Evolutionary conservation across 2,888 invertebrate species (phyloP).

Genomic region (Eurytoma californica): DNA sequence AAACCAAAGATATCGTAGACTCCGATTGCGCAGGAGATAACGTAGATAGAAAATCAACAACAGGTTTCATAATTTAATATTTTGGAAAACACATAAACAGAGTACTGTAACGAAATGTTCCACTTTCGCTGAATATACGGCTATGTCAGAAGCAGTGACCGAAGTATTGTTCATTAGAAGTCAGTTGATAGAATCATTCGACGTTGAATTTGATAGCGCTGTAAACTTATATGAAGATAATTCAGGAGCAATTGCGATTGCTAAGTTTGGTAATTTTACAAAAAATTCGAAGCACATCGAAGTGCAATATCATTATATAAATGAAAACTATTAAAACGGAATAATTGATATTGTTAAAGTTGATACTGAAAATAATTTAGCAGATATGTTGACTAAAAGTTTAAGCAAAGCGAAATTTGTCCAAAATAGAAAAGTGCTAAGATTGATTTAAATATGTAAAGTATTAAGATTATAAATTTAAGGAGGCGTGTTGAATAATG

Average conservation of each 20-base stretch:
- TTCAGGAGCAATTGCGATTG: not conserved
- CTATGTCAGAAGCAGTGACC: not conserved
- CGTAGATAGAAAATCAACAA: too few relatives aligned
- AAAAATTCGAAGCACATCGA: conserved; percentile 10
- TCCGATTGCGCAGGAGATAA: too few relatives aligned
- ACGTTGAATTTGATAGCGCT: not conserved
- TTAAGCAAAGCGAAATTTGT: conserved; percentile 15
- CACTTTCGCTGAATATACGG: too few relatives aligned
- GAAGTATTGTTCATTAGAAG: not conserved
- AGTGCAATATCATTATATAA: too few relatives aligned
- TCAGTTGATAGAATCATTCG: not conserved
- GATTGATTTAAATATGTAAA: conserved; percentile 7
- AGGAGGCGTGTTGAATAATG: conserved; percentile 3
- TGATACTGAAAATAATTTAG: conserved; percentile 1
- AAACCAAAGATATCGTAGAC: not conserved
- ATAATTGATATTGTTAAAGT: conserved; percentile 10
- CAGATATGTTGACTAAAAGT: conserved; percentile 20
- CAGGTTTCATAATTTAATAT: not conserved
- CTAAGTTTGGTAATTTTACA: not conserved
- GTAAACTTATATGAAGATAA: not conserved
- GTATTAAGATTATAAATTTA: conserved; percentile 6
- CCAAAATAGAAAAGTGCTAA: conserved; percentile 22
- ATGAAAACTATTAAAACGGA: not conserved
- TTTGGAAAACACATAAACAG: not conserved
- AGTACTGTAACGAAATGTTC: too few relatives aligned